These are phyloP conservation scores for Riparia riparia DNA, from an alignment of 2,113 vertebrate species.

Conservation along the genomic window DNA sequence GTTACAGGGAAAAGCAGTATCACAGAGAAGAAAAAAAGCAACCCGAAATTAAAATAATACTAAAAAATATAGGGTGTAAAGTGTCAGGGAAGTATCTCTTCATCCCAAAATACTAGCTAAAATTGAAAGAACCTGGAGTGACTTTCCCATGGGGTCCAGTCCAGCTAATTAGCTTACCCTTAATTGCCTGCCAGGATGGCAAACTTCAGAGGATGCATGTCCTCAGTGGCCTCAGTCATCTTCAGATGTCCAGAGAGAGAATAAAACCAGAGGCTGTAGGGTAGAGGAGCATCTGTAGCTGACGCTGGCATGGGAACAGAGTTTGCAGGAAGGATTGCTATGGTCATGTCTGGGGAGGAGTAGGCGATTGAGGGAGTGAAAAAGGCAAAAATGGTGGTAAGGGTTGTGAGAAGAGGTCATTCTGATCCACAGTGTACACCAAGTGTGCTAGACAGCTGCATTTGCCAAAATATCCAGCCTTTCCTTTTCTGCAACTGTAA, in stretches of 20 bases:
- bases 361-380: fast-evolving
- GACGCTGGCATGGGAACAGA: no score
- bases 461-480: neutral
- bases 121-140: neutral
- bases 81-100: neutral
- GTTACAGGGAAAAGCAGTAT: neutral
- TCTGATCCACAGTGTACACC: no score
- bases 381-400: neutral
- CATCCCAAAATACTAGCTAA: neutral
- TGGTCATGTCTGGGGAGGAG: neutral
- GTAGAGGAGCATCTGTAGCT: neutral
- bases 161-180: neutral
- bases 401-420: neutral
- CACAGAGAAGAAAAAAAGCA: neutral
- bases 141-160: neutral
- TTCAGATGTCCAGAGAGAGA: neutral
- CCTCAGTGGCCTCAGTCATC: no score
- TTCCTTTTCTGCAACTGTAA: neutral
- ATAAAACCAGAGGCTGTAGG: fast-evolving
- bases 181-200: neutral
- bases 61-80: neutral
- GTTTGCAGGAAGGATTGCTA: neutral
- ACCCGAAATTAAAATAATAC: neutral
- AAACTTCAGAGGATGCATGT: fast-evolving
- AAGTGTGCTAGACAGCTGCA: neutral